phyloP scores from a whole-genome alignment of 2,888 invertebrate species.

The Branchipolynoe longqiensis region DNA sequence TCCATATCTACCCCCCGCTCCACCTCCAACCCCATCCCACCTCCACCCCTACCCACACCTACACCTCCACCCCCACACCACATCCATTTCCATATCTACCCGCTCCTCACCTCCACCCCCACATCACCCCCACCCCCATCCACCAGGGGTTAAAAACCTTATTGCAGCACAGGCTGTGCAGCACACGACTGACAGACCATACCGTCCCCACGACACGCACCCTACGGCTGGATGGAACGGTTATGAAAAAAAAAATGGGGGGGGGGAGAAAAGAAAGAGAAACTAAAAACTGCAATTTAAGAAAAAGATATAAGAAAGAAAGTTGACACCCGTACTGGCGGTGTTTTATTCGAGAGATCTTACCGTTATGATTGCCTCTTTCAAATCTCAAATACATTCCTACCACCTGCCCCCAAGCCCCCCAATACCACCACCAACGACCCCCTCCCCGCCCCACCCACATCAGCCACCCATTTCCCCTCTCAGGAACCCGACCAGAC shows the following conservation, averaged over 20 bases:
- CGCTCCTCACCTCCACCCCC: background rate
- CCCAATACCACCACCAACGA: background rate
- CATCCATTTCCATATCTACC: background rate
- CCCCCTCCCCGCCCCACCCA: background rate
- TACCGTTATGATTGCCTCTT: too few species aligned
- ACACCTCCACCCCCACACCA: background rate
- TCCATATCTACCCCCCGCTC: background rate
- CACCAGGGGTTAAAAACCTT: background rate
- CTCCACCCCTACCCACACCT: background rate
- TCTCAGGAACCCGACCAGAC: background rate
- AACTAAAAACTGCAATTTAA: too few species aligned
- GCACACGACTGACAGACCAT: too few species aligned
- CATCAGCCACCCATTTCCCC: background rate
- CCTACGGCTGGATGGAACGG: too few species aligned
- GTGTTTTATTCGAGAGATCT: too few species aligned
- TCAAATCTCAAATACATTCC: too few species aligned
- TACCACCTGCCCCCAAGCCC: conserved; percentile 5
- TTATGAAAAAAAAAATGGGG: too few species aligned
- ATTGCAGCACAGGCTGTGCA: too few species aligned
- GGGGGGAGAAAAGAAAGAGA: too few species aligned
- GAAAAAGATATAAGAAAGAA: too few species aligned
- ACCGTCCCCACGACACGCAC: too few species aligned
- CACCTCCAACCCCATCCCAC: background rate
- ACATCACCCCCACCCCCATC: background rate
- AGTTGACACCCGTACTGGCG: too few species aligned